Percentiles rank a stretch among this genome's conserved stretches.
Conservation (phyloP, 2,888 invertebrate species). For the Elgonia sp. region DNA sequence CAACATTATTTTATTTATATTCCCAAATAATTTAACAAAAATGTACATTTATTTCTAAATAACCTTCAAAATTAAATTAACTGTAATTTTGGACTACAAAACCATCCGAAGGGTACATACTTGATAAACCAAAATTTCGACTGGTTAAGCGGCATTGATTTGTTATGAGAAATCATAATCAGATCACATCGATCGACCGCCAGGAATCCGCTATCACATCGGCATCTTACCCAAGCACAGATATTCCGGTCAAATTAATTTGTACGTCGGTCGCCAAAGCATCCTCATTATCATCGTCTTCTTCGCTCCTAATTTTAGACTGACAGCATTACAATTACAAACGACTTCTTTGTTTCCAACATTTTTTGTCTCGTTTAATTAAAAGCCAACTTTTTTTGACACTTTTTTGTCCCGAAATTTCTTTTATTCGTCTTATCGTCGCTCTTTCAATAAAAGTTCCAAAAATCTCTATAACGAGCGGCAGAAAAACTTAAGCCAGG, state of each 20-base stretch:
- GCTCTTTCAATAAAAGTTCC: slow-evolving; percentile 28
- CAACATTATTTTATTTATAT: no score
- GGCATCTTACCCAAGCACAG: slow-evolving; percentile 53
- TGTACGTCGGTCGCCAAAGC: slow-evolving; percentile 50
- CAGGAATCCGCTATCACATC: slow-evolving; percentile 50
- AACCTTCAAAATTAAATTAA: no score
- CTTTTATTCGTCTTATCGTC: not conserved
- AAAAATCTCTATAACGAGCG: slow-evolving; percentile 12
- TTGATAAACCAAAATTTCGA: slow-evolving; percentile 11
- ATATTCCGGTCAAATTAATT: slow-evolving; percentile 70
- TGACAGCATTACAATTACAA: not conserved
- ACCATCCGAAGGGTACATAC: not conserved
- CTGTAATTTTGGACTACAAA: no score
- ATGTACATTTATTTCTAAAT: no score
- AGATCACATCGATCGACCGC: slow-evolving; percentile 54
- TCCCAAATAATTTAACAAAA: no score
- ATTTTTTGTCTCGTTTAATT: slow-evolving; percentile 12
- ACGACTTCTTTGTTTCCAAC: not conserved
- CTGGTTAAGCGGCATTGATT: slow-evolving; percentile 54
- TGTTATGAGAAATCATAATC: slow-evolving; percentile 51
- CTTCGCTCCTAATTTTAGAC: slow-evolving; percentile 34
- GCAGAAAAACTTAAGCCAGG: slow-evolving; percentile 30
- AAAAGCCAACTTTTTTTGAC: not conserved
- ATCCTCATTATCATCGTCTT: slow-evolving; percentile 44
- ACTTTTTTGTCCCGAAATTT: not conserved